These are phyloP conservation scores for Apolygus lucorum DNA, from an alignment of 1,140 invertebrate genomes.

Conservation along the genomic window DNA sequence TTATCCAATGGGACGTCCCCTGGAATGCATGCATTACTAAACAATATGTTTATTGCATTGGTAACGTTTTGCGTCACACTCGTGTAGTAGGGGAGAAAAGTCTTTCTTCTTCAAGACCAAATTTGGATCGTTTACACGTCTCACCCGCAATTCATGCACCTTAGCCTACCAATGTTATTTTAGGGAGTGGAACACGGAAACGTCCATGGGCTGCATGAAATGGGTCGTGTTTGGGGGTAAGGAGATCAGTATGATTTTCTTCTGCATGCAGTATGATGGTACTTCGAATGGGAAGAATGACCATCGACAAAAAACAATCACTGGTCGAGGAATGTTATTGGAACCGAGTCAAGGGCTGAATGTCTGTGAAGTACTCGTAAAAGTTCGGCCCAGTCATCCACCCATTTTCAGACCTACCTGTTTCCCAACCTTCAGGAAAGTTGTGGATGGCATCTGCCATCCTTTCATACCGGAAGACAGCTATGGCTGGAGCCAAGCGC, in stretches of 20 bases:
- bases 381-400: not conserved
- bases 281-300: conserved; percentile 37
- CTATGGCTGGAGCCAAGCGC: conserved; percentile 19
- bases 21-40: no score
- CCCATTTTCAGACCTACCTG: conserved; percentile 33
- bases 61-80: no score
- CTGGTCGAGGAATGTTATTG: conserved; percentile 29
- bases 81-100: no score
- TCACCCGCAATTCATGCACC: no score
- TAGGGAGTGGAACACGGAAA: conserved; percentile 39
- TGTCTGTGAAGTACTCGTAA: not conserved
- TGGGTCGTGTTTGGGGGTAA: conserved; percentile 41
- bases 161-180: no score
- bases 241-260: conserved; percentile 35
- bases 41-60: no score
- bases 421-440: conserved; percentile 35
- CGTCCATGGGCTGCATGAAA: conserved; percentile 40
- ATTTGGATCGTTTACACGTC: no score
- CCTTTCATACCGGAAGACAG: conserved; percentile 37
- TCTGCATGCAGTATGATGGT: conserved; percentile 39
- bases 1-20: no score
- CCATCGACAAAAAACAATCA: conserved; percentile 40
- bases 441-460: conserved; percentile 34
- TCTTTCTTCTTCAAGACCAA: no score
- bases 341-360: not conserved